phyloP scores from a whole-genome alignment of 23 tunicate genomes.

The Aplidium turbinatum region DNA sequence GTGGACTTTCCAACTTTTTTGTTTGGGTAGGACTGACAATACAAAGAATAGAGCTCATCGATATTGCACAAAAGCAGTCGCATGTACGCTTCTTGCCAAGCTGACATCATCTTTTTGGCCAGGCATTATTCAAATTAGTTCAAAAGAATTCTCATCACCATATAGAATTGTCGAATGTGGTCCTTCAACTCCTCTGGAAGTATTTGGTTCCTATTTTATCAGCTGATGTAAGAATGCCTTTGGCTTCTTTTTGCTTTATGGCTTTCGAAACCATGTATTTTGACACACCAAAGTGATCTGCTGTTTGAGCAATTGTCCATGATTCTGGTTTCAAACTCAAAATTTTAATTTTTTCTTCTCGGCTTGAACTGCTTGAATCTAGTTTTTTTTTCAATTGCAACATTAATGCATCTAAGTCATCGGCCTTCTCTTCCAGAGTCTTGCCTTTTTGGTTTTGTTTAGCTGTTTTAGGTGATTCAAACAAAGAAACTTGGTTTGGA shows the following conservation, averaged over 20 bases:
- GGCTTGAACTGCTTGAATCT: background rate
- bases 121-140: constrained; percentile 20
- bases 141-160: background rate
- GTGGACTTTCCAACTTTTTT: background rate
- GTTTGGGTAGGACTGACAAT: background rate
- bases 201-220: background rate
- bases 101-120: constrained; percentile 25
- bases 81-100: background rate
- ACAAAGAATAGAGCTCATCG: constrained; percentile 1
- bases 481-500: no score
- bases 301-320: background rate
- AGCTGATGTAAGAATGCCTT: constrained; percentile 15
- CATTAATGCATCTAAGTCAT: constrained; percentile 27
- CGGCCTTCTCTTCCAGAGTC: no score
- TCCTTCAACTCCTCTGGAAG: constrained; percentile 1
- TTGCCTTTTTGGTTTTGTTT: no score
- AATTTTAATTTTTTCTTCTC: constrained; percentile 17
- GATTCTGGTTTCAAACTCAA: constrained; percentile 16
- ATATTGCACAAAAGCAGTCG: constrained; percentile 2
- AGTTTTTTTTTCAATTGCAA: constrained; percentile 1
- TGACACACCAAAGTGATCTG: background rate
- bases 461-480: no score
- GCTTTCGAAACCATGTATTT: background rate
- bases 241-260: background rate
- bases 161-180: background rate